A percentile compares a stretch with the other conserved stretches of the same genome.
Evolutionary conservation across 2,797 vertebrate species (phyloP).

Genomic region (Gymnoscopelus braueri): DNA sequence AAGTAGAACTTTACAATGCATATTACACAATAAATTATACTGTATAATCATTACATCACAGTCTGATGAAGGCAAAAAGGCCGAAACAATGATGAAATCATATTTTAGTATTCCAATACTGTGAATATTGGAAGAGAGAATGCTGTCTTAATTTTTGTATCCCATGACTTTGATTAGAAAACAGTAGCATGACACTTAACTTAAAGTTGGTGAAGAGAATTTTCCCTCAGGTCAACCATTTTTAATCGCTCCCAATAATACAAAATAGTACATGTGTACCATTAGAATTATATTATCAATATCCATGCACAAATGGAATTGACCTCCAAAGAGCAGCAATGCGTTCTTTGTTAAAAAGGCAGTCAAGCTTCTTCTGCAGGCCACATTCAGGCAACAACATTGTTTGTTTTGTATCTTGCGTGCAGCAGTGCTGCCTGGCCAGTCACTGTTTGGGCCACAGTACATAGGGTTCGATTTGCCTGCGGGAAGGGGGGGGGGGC

Average conservation of each 20-base stretch:
- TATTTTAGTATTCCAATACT: no score
- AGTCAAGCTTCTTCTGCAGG: constrained; percentile 45
- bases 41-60: neutral
- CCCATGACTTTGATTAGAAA: no score
- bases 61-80: no score
- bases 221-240: neutral
- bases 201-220: no score
- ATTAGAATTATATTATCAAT: constrained; percentile 35
- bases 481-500: no score
- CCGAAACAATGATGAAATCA: no score
- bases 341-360: constrained; percentile 54
- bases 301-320: constrained; percentile 18
- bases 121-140: no score
- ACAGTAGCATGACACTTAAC: no score
- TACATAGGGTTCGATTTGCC: no score
- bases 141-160: no score
- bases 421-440: constrained; percentile 71
- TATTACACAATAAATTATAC: neutral
- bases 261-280: constrained; percentile 25
- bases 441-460: constrained; percentile 67
- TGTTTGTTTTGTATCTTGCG: constrained; percentile 53
- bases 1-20: constrained; percentile 3
- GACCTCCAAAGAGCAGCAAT: constrained; percentile 34
- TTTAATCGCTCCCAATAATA: constrained; percentile 8
- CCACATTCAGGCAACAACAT: constrained; percentile 66